Conservation (phyloP, 2,797 vertebrate species). For the Malacoctenus gilli region DNA sequence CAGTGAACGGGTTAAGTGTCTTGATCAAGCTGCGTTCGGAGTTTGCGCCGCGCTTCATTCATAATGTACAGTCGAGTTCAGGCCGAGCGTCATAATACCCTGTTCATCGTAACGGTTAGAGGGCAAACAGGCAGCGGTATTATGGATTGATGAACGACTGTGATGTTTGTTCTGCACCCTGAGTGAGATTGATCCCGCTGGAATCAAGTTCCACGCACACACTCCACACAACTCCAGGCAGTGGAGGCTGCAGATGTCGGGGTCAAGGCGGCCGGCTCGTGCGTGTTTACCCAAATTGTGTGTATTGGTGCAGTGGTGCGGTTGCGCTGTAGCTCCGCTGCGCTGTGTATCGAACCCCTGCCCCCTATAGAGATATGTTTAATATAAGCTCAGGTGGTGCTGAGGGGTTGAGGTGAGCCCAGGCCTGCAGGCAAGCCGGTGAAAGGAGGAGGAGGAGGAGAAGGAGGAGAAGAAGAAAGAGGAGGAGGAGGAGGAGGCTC, state of each 20-base stretch:
- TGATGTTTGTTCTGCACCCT: constrained; percentile 64
- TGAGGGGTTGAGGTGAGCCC: constrained; percentile 17
- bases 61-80: constrained; percentile 43
- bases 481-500: constrained; percentile 1
- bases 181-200: constrained; percentile 71
- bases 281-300: constrained; percentile 39
- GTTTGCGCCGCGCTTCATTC: constrained; percentile 52
- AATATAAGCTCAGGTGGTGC: constrained; percentile 46
- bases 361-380: constrained; percentile 32
- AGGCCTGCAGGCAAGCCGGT: constrained; percentile 47
- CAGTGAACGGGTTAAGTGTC: constrained; percentile 46
- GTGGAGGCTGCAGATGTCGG: constrained; percentile 25
- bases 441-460: constrained; percentile 3
- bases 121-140: constrained; percentile 58
- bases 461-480: background rate
- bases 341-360: constrained; percentile 26
- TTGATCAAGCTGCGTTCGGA: constrained; percentile 33
- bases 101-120: constrained; percentile 46
- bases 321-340: constrained; percentile 6
- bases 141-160: constrained; percentile 72
- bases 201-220: constrained; percentile 33
- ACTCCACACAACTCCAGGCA: constrained; percentile 7
- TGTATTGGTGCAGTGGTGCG: constrained; percentile 1
- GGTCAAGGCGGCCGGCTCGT: constrained; percentile 10
- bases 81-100: constrained; percentile 54